Evolutionary conservation across 1,140 invertebrate species (phyloP).

Genomic region (Lepidotrigona ventralis): DNA sequence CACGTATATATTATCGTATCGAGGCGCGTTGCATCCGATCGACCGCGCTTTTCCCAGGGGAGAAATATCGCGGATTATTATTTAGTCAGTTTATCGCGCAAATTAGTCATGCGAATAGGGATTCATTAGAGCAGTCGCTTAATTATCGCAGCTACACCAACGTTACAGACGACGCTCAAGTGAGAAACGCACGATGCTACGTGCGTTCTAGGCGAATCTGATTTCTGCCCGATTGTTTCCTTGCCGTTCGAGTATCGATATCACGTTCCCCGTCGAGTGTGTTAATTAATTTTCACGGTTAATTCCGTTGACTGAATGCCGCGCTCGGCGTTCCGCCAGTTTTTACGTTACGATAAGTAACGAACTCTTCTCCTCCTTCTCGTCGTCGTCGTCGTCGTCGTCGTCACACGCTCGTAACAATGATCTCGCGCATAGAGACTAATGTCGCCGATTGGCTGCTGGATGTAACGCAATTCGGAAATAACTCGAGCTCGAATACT

Average conservation of each 20-base stretch:
- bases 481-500: too few species aligned
- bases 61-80: constrained; percentile 70
- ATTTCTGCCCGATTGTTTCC: constrained; percentile 58
- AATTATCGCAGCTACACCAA: constrained; percentile 63
- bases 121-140: constrained; percentile 69
- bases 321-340: not conserved
- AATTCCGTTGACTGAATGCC: constrained; percentile 21
- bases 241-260: constrained; percentile 21
- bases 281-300: constrained; percentile 36
- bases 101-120: constrained; percentile 70
- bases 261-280: not conserved
- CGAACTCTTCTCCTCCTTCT: not conserved
- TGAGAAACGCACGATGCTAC: constrained; percentile 50
- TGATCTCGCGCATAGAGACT: not conserved
- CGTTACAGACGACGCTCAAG: constrained; percentile 47
- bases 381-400: not conserved
- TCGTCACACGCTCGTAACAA: not conserved
- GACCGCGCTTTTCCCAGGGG: constrained; percentile 61
- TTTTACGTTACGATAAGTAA: constrained; percentile 7
- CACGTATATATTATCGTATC: not conserved
- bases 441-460: not conserved
- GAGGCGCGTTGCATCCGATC: constrained; percentile 53
- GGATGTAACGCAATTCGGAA: too few species aligned
- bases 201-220: constrained; percentile 39
- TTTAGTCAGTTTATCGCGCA: constrained; percentile 69